Percentiles rank a stretch among this genome's conserved stretches.
Evolutionary conservation across 2,888 invertebrate species (phyloP).

Genomic region (Agrochola lota): DNA sequence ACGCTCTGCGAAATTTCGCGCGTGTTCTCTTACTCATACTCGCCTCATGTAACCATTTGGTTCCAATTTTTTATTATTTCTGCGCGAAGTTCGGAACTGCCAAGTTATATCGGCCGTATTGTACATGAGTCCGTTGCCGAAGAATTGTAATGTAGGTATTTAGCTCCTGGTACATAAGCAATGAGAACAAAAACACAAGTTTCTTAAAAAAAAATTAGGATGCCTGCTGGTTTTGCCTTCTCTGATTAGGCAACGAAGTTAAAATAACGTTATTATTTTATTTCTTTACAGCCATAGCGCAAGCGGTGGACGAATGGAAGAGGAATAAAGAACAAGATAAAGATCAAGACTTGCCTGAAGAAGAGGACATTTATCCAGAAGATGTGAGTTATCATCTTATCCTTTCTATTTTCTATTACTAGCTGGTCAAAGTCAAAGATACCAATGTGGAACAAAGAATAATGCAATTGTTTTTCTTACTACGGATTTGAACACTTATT

Average conservation of each 20-base stretch:
- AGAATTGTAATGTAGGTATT: too few species aligned
- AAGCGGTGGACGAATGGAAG: constrained; percentile 94
- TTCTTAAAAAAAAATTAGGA: not conserved
- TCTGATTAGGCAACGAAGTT: not conserved
- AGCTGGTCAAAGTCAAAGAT: not conserved
- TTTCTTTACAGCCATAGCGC: constrained; percentile 80
- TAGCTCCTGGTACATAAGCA: not conserved
- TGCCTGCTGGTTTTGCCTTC: not conserved
- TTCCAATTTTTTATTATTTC: too few species aligned
- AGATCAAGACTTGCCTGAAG: constrained; percentile 92
- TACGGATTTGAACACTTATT: not conserved
- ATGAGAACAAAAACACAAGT: not conserved
- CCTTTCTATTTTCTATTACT: not conserved
- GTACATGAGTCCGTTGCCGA: too few species aligned
- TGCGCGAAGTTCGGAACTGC: too few species aligned
- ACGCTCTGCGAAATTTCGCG: too few species aligned
- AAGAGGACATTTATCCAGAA: constrained; percentile 93
- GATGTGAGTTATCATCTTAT: constrained; percentile 80
- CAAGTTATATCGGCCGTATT: too few species aligned
- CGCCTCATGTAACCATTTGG: too few species aligned
- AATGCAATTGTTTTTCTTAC: not conserved
- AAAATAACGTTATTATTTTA: not conserved
- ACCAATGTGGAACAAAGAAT: not conserved
- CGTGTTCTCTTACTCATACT: too few species aligned
- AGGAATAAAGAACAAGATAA: constrained; percentile 89